These are phyloP conservation scores for Tetramorium simillimum DNA, from an alignment of 1,140 invertebrate species.

Conservation along the genomic window DNA sequence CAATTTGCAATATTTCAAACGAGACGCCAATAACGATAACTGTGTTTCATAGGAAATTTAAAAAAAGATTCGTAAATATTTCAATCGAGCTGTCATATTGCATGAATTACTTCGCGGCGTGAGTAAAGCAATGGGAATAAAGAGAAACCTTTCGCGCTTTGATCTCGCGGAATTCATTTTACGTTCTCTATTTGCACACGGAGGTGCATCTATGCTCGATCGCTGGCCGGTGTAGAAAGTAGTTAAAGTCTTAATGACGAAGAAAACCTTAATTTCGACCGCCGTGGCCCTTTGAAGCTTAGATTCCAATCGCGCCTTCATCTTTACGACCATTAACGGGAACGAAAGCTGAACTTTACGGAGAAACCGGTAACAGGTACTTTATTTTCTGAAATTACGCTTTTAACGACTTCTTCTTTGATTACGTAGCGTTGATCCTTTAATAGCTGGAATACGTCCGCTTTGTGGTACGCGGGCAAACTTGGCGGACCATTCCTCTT, in stretches of 20 bases:
- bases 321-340: conserved; percentile 23
- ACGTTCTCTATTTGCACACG: conserved; percentile 1
- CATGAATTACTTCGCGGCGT: conserved; percentile 14
- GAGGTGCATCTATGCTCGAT: conserved; percentile 1
- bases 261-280: conserved; percentile 28
- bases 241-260: conserved; percentile 51
- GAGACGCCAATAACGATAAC: conserved; percentile 10
- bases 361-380: conserved; percentile 41
- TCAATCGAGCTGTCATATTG: neutral
- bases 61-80: conserved; percentile 12
- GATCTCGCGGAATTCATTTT: conserved; percentile 37
- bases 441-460: conserved; percentile 11
- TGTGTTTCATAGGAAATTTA: neutral
- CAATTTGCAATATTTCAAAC: conserved; percentile 28
- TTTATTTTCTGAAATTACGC: conserved; percentile 62
- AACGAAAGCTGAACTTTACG: conserved; percentile 20
- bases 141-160: conserved; percentile 32
- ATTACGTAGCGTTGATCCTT: conserved; percentile 48
- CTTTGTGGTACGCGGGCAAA: neutral
- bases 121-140: neutral
- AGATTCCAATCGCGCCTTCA: conserved; percentile 39
- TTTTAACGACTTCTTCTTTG: conserved; percentile 47
- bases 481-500: neutral
- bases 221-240: conserved; percentile 11
- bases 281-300: neutral